Conservation (phyloP, 2,113 vertebrate genomes). For the Corythoichthys haematopterus region DNA sequence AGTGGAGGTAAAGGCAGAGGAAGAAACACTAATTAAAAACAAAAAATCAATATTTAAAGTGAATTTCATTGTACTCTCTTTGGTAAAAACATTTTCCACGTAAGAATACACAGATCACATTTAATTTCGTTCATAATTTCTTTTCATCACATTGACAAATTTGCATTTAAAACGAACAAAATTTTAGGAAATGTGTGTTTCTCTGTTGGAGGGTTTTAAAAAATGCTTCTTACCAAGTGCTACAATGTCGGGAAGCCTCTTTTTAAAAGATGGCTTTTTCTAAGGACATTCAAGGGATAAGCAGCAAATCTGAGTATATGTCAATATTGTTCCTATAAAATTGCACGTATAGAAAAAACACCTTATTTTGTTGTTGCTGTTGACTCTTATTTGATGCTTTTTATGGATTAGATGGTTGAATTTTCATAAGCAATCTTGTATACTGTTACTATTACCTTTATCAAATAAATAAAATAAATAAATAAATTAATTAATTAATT, state of each 20-base stretch:
- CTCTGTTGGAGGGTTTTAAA: neutral
- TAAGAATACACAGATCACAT: neutral
- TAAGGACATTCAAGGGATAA: neutral
- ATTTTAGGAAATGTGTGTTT: neutral
- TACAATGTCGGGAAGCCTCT: neutral
- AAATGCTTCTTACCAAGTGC: neutral
- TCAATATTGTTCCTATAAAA: neutral
- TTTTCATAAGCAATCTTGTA: neutral
- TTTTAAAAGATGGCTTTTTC: neutral
- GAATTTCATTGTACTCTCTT: neutral
- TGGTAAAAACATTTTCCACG: neutral
- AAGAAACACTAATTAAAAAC: neutral
- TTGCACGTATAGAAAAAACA: neutral
- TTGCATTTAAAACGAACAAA: neutral
- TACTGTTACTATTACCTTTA: too few species aligned
- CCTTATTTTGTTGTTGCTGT: constrained; percentile 5
- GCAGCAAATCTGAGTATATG: neutral
- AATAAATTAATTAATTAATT: too few species aligned
- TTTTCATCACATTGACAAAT: neutral
- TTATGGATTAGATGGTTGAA: neutral
- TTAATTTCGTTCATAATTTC: neutral
- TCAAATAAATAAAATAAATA: too few species aligned
- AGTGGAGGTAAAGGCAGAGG: constrained; percentile 16
- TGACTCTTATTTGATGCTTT: constrained; percentile 1
- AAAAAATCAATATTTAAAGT: neutral